phyloP scores from a whole-genome alignment of 2,113 vertebrate genomes.

The Cyanoderma ruficeps region DNA sequence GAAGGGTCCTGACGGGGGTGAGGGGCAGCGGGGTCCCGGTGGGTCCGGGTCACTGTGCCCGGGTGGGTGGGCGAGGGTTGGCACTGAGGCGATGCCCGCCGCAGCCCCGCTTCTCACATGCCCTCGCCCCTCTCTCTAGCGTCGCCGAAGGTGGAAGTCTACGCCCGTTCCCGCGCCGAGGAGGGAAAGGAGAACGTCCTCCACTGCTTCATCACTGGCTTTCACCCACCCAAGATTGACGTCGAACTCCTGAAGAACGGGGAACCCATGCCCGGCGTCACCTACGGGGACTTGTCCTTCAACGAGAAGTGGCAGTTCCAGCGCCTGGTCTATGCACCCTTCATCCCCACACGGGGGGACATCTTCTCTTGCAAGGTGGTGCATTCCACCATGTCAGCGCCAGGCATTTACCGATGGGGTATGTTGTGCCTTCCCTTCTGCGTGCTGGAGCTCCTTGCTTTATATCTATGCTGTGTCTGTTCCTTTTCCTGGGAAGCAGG shows the following conservation, averaged over 20 bases:
- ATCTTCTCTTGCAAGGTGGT: constrained; percentile 57
- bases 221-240: constrained; percentile 82
- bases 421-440: background rate
- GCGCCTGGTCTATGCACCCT: constrained; percentile 44
- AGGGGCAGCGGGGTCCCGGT: background rate
- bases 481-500: background rate
- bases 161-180: constrained; percentile 43
- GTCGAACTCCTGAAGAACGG: constrained; percentile 68
- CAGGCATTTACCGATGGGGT: constrained; percentile 67
- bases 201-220: constrained; percentile 80
- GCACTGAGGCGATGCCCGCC: background rate
- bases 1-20: background rate
- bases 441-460: accelerated
- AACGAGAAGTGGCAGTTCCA: constrained; percentile 82
- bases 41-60: background rate
- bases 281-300: constrained; percentile 81
- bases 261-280: accelerated
- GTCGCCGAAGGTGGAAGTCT: constrained; percentile 74
- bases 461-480: accelerated
- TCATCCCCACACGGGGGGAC: background rate
- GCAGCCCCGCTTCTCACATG: background rate
- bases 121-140: constrained; percentile 10
- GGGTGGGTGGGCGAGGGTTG: background rate
- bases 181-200: constrained; percentile 55
- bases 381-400: background rate